Evolutionary conservation across 2,113 vertebrate species (phyloP).

Genomic region (Dipodomys ordii): DNA sequence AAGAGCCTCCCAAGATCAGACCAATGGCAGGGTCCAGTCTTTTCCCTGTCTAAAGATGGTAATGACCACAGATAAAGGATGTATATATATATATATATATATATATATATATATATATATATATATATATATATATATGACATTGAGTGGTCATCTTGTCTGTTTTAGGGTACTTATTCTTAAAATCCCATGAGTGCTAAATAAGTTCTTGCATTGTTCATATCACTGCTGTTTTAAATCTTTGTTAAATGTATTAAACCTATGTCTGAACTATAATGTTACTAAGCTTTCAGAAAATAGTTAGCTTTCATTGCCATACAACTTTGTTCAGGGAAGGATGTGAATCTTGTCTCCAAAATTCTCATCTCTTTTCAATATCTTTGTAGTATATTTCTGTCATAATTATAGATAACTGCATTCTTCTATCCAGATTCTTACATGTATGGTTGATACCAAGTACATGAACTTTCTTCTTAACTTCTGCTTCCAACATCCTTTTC

Average conservation of each 20-base stretch:
- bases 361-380: not conserved
- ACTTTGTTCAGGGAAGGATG: not conserved
- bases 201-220: conserved; percentile 1
- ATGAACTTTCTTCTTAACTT: not conserved
- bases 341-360: not conserved
- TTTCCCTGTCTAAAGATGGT: not conserved
- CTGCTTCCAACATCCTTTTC: not conserved
- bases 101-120: too few species aligned
- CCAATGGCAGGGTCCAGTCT: not conserved
- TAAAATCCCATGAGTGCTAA: not conserved
- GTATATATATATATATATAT: too few species aligned
- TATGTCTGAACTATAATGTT: not conserved
- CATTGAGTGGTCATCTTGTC: not conserved
- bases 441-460: not conserved
- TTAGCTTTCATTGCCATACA: conserved; percentile 12
- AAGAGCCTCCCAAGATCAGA: not conserved
- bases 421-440: not conserved
- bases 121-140: not conserved
- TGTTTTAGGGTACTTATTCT: not conserved
- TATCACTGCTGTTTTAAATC: not conserved
- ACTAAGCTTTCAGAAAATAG: not conserved
- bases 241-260: not conserved
- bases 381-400: not conserved
- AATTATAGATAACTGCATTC: not conserved
- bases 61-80: not conserved